A percentile compares a stretch with the other conserved stretches of the same genome.
These are phyloP conservation scores for Macrobrachium nipponense DNA, from an alignment of 1,140 invertebrate genomes.

Conservation along the genomic window DNA sequence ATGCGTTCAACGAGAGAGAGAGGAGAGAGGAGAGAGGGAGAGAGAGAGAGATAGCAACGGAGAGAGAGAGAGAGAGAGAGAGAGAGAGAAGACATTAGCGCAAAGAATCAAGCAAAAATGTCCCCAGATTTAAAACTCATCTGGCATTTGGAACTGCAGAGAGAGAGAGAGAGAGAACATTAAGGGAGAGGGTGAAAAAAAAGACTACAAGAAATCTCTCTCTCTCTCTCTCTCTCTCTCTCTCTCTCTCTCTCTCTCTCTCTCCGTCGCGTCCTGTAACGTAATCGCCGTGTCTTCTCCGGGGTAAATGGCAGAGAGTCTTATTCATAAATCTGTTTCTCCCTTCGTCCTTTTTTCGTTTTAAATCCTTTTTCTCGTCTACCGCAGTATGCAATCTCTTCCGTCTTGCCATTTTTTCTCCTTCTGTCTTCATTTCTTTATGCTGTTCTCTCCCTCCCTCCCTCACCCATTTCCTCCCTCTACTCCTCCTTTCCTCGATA, in stretches of 20 bases:
- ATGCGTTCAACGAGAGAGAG: too few relatives aligned
- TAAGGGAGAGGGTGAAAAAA: too few relatives aligned
- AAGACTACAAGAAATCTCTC: too few relatives aligned
- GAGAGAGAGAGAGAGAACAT: neutral
- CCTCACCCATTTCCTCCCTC: neutral
- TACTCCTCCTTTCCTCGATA: neutral
- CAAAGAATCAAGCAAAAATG: slow-evolving; percentile 5
- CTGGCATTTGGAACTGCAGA: slow-evolving; percentile 12
- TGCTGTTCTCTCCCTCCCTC: neutral
- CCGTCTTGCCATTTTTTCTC: neutral
- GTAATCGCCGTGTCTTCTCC: neutral
- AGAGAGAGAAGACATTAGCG: neutral
- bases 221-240: too few relatives aligned
- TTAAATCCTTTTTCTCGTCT: neutral
- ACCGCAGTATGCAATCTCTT: neutral
- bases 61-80: too few relatives aligned
- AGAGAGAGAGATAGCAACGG: too few relatives aligned
- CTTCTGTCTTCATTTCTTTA: neutral
- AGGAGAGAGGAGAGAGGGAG: too few relatives aligned
- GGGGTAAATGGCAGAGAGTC: neutral
- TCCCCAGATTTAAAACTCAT: slow-evolving; percentile 5
- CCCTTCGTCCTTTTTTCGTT: neutral
- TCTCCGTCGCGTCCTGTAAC: too few relatives aligned
- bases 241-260: neutral
- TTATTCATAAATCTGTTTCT: neutral